Conservation (phyloP, 2,888 invertebrate species). For the Yponomeuta evonymella region DNA sequence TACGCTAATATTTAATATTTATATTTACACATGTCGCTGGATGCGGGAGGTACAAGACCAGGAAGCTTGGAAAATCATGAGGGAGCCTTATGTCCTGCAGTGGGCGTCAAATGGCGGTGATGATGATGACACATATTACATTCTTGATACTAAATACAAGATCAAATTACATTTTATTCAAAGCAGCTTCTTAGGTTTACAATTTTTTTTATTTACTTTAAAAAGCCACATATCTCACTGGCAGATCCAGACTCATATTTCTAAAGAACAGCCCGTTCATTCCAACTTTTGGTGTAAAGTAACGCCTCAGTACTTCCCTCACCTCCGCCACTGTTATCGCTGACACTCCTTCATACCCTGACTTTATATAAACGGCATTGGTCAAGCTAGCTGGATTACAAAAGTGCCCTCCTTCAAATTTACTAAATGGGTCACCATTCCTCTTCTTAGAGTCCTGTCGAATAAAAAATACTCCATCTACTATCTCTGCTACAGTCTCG, state of each 20-base stretch:
- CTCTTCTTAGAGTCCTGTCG: conserved; percentile 84
- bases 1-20: not conserved
- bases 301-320: conserved; percentile 87
- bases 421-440: conserved; percentile 81
- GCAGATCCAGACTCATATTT: conserved; percentile 63
- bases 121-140: not conserved
- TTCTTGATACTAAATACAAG: not conserved
- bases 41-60: no score
- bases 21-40: not conserved
- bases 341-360: conserved; percentile 80
- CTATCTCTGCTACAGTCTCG: conserved; percentile 92
- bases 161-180: not conserved
- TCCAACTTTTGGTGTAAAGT: conserved; percentile 78
- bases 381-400: conserved; percentile 77
- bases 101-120: no score
- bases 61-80: no score
- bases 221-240: conserved; percentile 51
- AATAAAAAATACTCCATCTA: conserved; percentile 88
- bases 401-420: conserved; percentile 79
- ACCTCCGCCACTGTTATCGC: conserved; percentile 88
- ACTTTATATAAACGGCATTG: conserved; percentile 73
- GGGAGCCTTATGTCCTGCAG: no score
- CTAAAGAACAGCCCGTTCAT: conserved; percentile 70
- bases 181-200: not conserved
- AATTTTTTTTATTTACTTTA: conserved; percentile 24